Evolutionary conservation across 2,888 invertebrate species (phyloP), one percentile per base, ranked within the genome.

Genomic region (Netelia fuscicornis): DNA sequence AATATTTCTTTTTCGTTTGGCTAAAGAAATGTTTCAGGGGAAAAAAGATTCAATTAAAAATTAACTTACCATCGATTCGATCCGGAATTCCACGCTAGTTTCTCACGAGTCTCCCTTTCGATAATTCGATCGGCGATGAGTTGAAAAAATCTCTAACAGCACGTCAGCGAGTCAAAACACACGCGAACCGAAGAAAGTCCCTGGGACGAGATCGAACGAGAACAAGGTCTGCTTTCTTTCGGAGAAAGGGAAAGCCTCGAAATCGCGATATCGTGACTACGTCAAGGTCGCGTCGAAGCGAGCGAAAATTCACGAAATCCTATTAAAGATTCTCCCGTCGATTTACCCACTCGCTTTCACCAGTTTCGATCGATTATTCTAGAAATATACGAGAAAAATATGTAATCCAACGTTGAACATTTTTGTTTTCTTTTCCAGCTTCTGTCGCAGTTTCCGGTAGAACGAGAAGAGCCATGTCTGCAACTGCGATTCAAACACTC

Each of bases 401-500:
- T 62, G 11, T 23, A 44, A 52, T 67, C 54, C 54, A 48, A 70
- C 56, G 79, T 37, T 37, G 37, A 67, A 30, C 62, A 37, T 54
- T 25, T 9, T 37, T 44, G 30, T 30, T 62, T 60, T 72, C 71
- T 70, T 74, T 44, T 37, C 79, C 54, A 37, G 37, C 86, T 77
- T 89, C 70, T 88, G 88, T 92, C 92, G 81, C 90, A 93, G 93
- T 88, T 83, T 85, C 90, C 77, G 88, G 85, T 62, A 86, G 90
- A 86, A 84, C 86, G 65, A 88, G 79, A 54, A 89, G 84, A 87
- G 91, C 88, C 76, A 93, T 93, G 93, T 93, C 93, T 48, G 92
- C 91, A 70, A 93, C 93, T 2, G 92, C 93, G 17, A 91, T 93
- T 65, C 92, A 93, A 85, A 90, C 90, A 68, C 88, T 89, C 78